Evolutionary conservation across 2,888 invertebrate genomes (phyloP).

Genomic region (Phaedon cochleariae): DNA sequence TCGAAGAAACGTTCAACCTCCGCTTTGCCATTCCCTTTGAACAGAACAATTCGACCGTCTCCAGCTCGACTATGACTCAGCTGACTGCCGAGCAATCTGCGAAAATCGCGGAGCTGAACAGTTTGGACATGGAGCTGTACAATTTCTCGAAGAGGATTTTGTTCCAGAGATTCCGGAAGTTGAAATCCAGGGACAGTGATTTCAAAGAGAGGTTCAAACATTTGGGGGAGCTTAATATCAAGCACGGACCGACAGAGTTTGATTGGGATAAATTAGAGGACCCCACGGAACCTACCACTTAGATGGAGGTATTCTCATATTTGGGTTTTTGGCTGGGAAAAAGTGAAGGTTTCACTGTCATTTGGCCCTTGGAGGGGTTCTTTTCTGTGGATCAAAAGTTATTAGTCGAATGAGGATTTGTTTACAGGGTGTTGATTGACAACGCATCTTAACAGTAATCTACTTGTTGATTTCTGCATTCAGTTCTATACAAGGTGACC

Average conservation of each 20-base stretch:
- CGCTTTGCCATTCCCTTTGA: slow-evolving; percentile 90
- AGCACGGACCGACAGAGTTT: slow-evolving; percentile 82
- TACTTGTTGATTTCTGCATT: too few species aligned
- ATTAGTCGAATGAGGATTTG: too few species aligned
- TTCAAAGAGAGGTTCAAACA: slow-evolving; percentile 86
- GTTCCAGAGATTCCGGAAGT: slow-evolving; percentile 82
- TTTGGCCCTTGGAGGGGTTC: too few species aligned
- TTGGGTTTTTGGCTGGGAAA: background rate
- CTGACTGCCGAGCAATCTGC: slow-evolving; percentile 78
- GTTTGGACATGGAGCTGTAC: slow-evolving; percentile 92
- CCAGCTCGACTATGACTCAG: slow-evolving; percentile 81
- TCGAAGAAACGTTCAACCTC: slow-evolving; percentile 92
- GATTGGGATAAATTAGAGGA: slow-evolving; percentile 90
- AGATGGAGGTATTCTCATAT: background rate
- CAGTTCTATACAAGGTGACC: too few species aligned
- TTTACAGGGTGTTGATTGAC: too few species aligned
- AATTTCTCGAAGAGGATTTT: slow-evolving; percentile 90
- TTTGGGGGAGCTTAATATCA: slow-evolving; percentile 80
- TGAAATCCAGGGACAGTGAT: slow-evolving; percentile 82
- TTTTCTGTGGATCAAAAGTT: too few species aligned
- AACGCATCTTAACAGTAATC: too few species aligned
- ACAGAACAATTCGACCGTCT: slow-evolving; percentile 91
- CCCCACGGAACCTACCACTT: slow-evolving; percentile 40
- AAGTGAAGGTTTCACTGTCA: too few species aligned
- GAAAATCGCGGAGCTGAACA: slow-evolving; percentile 81